Percentiles rank a stretch among this genome's conserved stretches.
Conservation (phyloP, 2,113 vertebrate genomes). For the Dermatemys mawii region DNA sequence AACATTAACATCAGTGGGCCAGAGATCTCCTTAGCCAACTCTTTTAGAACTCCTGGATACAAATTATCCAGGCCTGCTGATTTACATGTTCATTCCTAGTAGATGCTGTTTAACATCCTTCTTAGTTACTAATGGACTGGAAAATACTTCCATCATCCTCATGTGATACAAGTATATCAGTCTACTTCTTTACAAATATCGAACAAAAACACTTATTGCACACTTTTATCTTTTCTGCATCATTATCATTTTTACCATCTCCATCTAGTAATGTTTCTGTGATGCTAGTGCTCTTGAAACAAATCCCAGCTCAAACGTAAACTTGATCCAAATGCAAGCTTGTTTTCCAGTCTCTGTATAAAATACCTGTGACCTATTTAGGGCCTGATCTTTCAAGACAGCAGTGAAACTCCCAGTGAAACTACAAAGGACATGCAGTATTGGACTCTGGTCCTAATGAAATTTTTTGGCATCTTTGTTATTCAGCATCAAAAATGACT, state of each 20-base stretch:
- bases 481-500: background rate
- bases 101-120: constrained; percentile 57
- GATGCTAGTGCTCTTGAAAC: background rate
- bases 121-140: constrained; percentile 63
- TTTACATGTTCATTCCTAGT: constrained; percentile 47
- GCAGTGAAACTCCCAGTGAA: constrained; percentile 22
- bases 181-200: constrained; percentile 37
- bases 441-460: background rate
- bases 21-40: constrained; percentile 7
- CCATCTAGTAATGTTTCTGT: background rate
- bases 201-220: constrained; percentile 56
- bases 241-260: constrained; percentile 28
- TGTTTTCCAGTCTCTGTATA: background rate
- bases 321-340: constrained; percentile 22
- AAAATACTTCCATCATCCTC: constrained; percentile 23
- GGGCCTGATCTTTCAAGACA: background rate
- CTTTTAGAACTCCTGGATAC: background rate
- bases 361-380: background rate
- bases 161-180: background rate
- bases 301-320: background rate
- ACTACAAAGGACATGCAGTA: background rate
- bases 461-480: background rate
- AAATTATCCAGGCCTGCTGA: constrained; percentile 29
- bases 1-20: background rate
- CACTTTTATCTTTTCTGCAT: constrained; percentile 21